Base-by-base conservation (phyloP, 2,113 vertebrate species). In the Anhinga anhinga region DNA sequence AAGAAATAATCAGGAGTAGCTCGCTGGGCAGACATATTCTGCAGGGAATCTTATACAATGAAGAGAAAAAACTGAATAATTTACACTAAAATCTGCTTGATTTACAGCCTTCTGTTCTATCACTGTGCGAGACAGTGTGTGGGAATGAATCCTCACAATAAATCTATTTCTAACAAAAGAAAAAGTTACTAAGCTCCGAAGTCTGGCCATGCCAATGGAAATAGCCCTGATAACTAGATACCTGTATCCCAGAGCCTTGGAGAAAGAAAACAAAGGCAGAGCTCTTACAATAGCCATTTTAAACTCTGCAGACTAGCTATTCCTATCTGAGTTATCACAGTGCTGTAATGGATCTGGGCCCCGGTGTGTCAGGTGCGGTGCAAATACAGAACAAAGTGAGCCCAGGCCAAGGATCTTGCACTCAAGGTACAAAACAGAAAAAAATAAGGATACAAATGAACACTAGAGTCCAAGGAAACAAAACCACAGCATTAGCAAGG, bases 71-170 rank as follows among this genome's bases (percentile, higher is more conserved):
- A 70, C 47, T 90, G 89, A 96, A 95, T 92, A 82, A 93, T 94
- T 97, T 93, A 95, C 94, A 42, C 63, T 79, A 65, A 93, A 91
- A 92, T 85, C 69, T 92, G 67, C 61, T 72, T 80, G 77, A 96
- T 96, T 91, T 96, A 94, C 92, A 90, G 13, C 96, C 91, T 96
- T 97, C 90, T 97, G 88, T 95, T 95, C 93, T 44, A 3, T 69
- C 61, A 69, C 90, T 34, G 17, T 38, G 47, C 79, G 62, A 91
- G 85, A 80, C 13, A 49, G 27, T 7, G 63, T 45, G 50, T 3
- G 45, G 86, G 93, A 91, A 77, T 38, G 45, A 55, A 71, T 78
- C 78, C 30, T 42, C 30, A 4, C 62, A 58, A 13, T 65, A 74
- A 95, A 65, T 66, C 74, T 82, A 21, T 67, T 44, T 59, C 59